These are phyloP conservation scores for Euschistus heros DNA, from an alignment of 1,140 invertebrate genomes.

Conservation along the genomic window DNA sequence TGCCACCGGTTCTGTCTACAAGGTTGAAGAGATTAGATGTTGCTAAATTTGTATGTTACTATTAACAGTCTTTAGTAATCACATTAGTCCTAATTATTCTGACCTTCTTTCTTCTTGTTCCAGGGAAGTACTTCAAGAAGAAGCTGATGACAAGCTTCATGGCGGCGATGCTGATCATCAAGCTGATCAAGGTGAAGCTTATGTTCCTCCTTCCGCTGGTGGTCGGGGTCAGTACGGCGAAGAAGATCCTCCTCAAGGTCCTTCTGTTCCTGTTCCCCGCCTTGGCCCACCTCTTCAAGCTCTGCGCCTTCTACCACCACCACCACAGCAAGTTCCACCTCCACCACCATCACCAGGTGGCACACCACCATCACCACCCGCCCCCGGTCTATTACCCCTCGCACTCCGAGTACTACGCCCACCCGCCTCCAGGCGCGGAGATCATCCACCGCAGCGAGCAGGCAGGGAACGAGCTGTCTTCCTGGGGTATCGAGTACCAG, in stretches of 20 bases:
- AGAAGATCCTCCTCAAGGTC: constrained; percentile 68
- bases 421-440: constrained; percentile 6
- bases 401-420: constrained; percentile 21
- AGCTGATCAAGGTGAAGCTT: constrained; percentile 47
- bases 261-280: constrained; percentile 70
- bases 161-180: constrained; percentile 62
- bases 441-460: constrained; percentile 21
- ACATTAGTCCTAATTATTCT: constrained; percentile 19
- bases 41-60: background rate
- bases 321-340: constrained; percentile 61
- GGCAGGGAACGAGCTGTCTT: constrained; percentile 29
- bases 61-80: background rate
- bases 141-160: constrained; percentile 60
- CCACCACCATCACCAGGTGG: constrained; percentile 56
- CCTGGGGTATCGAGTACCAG: constrained; percentile 30
- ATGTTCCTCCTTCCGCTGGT: constrained; percentile 32
- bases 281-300: constrained; percentile 67
- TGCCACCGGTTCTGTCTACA: background rate
- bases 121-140: constrained; percentile 65
- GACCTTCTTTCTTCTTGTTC: constrained; percentile 34
- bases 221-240: constrained; percentile 61
- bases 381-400: constrained; percentile 30
- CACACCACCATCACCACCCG: constrained; percentile 44
- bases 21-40: background rate
- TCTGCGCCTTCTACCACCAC: constrained; percentile 68